phyloP scores from a whole-genome alignment of 1,140 invertebrate species.

The Bombus huntii region DNA sequence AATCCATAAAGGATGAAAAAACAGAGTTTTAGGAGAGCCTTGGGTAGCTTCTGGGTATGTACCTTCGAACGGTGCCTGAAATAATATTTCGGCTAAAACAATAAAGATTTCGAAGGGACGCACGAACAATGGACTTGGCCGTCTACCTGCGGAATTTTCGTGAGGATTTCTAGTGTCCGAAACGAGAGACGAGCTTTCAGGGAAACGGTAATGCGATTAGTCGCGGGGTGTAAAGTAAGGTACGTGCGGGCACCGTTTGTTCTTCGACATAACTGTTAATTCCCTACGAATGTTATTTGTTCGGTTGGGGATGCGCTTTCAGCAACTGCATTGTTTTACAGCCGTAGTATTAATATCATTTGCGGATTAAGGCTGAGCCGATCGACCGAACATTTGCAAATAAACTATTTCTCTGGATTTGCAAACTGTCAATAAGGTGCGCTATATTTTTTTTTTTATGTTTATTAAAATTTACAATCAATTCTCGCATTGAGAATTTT shows the following conservation, averaged over 20 bases:
- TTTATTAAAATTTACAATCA: too few relatives aligned
- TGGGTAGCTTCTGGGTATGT: neutral
- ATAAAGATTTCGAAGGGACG: conserved; percentile 53
- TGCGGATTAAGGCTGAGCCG: conserved; percentile 1
- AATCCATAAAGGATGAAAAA: conserved; percentile 36
- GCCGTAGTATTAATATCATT: conserved; percentile 43
- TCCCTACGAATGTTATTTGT: conserved; percentile 52
- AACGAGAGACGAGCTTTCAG: conserved; percentile 40
- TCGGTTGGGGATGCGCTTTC: neutral
- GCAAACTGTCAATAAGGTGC: conserved; percentile 5
- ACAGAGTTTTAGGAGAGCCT: conserved; percentile 1
- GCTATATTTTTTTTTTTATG: too few relatives aligned
- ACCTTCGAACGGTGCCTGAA: conserved; percentile 49
- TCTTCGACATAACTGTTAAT: conserved; percentile 55
- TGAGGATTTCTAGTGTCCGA: conserved; percentile 27
- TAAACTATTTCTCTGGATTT: conserved; percentile 24
- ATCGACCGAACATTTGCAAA: conserved; percentile 35
- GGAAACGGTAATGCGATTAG: conserved; percentile 63
- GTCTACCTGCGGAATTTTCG: conserved; percentile 58
- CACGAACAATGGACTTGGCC: conserved; percentile 22
- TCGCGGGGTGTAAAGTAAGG: conserved; percentile 40
- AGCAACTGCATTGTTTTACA: conserved; percentile 14
- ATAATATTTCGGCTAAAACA: conserved; percentile 58
- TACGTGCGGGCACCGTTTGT: conserved; percentile 32
- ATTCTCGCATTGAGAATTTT: too few relatives aligned